These are phyloP conservation scores for Brachypteracias leptosomus DNA, from an alignment of 2,113 vertebrate species.

Conservation along the genomic window DNA sequence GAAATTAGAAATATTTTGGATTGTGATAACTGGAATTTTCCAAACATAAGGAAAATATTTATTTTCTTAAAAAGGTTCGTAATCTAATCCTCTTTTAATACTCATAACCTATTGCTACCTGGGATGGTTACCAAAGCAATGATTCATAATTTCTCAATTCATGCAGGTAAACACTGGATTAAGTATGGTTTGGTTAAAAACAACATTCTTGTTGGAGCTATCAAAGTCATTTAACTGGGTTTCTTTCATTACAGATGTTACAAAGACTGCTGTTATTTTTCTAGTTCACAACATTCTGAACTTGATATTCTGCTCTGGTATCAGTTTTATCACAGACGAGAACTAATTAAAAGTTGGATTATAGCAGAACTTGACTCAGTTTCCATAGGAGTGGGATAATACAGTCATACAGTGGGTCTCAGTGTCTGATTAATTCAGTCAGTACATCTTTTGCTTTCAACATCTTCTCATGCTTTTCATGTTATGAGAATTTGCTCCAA, in stretches of 20 bases:
- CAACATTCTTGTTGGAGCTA: background rate
- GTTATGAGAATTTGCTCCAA: background rate
- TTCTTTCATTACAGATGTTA: background rate
- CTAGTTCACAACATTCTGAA: background rate
- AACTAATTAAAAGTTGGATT: background rate
- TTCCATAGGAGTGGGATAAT: background rate
- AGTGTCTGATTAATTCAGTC: background rate
- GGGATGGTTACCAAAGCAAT: conserved; percentile 23
- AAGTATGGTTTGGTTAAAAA: background rate
- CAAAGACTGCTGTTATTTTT: background rate
- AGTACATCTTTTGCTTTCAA: background rate
- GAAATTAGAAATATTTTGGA: conserved; percentile 17
- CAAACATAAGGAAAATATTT: background rate
- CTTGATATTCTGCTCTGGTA: background rate
- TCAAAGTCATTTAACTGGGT: background rate
- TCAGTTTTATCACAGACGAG: background rate
- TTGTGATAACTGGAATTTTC: conserved; percentile 24
- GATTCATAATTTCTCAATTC: conserved; percentile 36
- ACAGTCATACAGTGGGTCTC: background rate
- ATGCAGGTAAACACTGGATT: conserved; percentile 18
- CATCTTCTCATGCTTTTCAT: background rate
- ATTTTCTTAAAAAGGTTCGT: background rate
- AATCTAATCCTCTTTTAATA: conserved; percentile 43
- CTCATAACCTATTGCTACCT: conserved; percentile 16
- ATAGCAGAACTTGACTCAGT: accelerated